Conservation (phyloP, 30 jellyfish, hydroid and myxozoan genomes). For the Cassiopea andromeda region DNA sequence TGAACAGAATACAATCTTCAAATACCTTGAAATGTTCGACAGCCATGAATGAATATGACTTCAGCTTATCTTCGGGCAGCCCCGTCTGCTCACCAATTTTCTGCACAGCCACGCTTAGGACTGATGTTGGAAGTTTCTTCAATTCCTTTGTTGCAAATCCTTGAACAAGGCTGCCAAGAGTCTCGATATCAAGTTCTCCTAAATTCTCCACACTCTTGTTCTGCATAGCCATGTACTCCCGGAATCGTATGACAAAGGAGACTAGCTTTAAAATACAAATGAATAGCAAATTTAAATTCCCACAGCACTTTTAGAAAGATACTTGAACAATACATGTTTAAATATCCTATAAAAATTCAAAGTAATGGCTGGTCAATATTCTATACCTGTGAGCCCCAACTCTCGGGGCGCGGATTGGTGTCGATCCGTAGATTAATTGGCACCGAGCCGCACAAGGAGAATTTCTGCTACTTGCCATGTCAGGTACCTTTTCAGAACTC, state of each 20-base stretch:
- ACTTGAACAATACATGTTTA: no score
- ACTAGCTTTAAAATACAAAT: slow-evolving; percentile 44
- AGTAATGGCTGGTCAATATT: no score
- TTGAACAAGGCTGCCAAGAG: slow-evolving; percentile 87
- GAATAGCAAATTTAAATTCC: no score
- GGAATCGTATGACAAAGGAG: slow-evolving; percentile 58
- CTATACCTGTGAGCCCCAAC: no score
- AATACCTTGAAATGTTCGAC: slow-evolving; percentile 68
- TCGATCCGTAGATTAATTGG: no score
- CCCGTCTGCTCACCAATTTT: slow-evolving; percentile 85
- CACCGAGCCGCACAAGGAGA: no score
- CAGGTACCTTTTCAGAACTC: no score
- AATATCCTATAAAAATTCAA: no score
- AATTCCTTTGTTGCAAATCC: slow-evolving; percentile 81
- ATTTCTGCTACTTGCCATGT: no score
- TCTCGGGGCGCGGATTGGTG: no score
- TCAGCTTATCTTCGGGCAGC: slow-evolving; percentile 84
- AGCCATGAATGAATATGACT: slow-evolving; percentile 75
- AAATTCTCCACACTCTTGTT: slow-evolving; percentile 69
- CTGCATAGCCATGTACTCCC: slow-evolving; percentile 70
- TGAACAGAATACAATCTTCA: not conserved
- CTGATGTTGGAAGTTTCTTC: slow-evolving; percentile 61
- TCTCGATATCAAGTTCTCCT: slow-evolving; percentile 71
- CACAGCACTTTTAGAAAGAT: no score
- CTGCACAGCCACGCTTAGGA: slow-evolving; percentile 49